A percentile compares a stretch with the other conserved stretches of the same genome.
phyloP scores from a whole-genome alignment of 2,888 invertebrate species.

The Amphimallon solstitiale region DNA sequence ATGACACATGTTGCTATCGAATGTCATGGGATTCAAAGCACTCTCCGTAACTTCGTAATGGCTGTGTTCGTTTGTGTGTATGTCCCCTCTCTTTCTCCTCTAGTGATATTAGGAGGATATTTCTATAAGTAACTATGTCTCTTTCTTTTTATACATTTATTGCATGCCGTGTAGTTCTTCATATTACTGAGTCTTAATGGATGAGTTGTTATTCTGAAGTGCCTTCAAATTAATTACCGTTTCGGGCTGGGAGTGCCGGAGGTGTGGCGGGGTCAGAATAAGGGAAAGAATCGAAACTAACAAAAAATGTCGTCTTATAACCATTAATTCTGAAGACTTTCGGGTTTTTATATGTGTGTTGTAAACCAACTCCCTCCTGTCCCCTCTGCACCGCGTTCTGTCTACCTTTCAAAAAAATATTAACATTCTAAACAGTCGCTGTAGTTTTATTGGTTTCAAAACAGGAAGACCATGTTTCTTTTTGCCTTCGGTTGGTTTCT shows the following conservation, averaged over 20 bases:
- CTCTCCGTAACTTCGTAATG: conserved; percentile 44
- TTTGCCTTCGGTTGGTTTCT: no score
- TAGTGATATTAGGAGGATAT: background rate
- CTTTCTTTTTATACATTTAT: conserved; percentile 14
- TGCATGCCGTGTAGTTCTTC: conserved; percentile 35
- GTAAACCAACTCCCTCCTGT: conserved; percentile 3
- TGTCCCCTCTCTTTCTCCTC: background rate
- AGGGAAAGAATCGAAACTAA: background rate
- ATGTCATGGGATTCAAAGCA: conserved; percentile 49
- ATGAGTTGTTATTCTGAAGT: conserved; percentile 61
- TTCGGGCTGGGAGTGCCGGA: conserved; percentile 5
- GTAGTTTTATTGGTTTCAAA: conserved; percentile 30
- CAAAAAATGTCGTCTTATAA: conserved; percentile 44
- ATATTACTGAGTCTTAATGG: conserved; percentile 55
- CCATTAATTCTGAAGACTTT: conserved; percentile 42
- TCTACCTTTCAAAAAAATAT: conserved; percentile 44
- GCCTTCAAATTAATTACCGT: conserved; percentile 59
- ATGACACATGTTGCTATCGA: conserved; percentile 52
- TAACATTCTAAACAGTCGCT: conserved; percentile 37
- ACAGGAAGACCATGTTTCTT: conserved; percentile 31
- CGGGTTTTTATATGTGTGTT: conserved; percentile 36
- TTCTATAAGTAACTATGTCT: conserved; percentile 19
- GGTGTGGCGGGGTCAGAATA: background rate
- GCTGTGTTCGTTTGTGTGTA: conserved; percentile 11
- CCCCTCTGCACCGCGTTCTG: conserved; percentile 2